These are phyloP conservation scores for Lepus europaeus DNA, from an alignment of 2,113 vertebrate species.

Conservation along the genomic window DNA sequence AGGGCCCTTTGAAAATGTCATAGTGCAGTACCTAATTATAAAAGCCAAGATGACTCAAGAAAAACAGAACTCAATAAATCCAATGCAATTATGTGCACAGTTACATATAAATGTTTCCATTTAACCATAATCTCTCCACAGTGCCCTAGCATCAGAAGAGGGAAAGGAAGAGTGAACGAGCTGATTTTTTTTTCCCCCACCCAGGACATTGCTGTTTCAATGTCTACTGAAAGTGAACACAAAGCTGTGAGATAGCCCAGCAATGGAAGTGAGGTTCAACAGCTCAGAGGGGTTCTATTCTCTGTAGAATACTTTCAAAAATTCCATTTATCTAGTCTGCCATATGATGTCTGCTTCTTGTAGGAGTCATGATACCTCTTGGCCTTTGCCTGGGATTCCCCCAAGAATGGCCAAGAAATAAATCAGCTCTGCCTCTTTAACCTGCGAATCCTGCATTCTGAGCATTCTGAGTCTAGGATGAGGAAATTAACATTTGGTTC, in stretches of 20 bases:
- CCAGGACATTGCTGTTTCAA: background rate
- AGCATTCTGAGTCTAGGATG: background rate
- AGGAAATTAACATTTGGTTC: background rate
- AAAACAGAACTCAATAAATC: background rate
- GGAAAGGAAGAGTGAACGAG: background rate
- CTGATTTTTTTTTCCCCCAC: background rate
- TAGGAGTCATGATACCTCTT: background rate
- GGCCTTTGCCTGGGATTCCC: background rate
- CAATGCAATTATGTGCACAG: background rate
- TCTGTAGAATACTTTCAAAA: background rate
- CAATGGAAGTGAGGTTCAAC: background rate
- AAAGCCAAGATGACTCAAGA: background rate
- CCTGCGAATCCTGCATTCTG: background rate
- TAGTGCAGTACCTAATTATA: background rate
- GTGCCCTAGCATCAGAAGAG: background rate
- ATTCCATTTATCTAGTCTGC: background rate
- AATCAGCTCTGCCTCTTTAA: background rate
- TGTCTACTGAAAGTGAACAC: background rate
- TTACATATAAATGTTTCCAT: background rate
- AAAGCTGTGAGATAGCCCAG: background rate
- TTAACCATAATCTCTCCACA: background rate
- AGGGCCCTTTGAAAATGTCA: background rate
- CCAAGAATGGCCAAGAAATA: background rate
- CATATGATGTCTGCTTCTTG: background rate
- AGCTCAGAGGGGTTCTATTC: constrained; percentile 21